Base-by-base conservation (phyloP, 2,888 invertebrate genomes). In the Deilephila porcellus region DNA sequence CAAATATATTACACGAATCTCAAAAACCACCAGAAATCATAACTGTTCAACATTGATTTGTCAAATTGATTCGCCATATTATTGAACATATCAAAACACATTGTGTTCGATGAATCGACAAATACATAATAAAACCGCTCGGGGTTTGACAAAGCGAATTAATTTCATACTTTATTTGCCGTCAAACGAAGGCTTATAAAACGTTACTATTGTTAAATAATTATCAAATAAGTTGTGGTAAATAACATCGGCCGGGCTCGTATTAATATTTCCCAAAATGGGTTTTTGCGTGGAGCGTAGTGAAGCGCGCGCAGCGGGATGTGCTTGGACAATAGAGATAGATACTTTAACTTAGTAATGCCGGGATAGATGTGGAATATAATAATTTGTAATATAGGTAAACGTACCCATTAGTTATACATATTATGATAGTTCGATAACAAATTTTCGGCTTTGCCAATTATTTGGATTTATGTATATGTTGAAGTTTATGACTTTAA, bases 171-270 rank as follows among this genome's bases (percentile, higher is more conserved):
- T 67, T 25, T 67, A 67, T 67, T 67, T 52, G 45, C 52, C 5
- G 67, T 67, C 67, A 67, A 67, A 52, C 67, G 67, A 67, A 52
- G 25, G 52, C 67, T 67, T 52, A 67, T 67, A 67, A 67, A 67
- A 67, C 67, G 45, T 67, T 52, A 52, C 67, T 67, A 67, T 67
- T 67, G 67, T 25, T 45, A 67, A 67, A 67, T 67, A 67, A 67
- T 67, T 67, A 67, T 67, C 67, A 67, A 67, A 67, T 67, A 67
- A 67, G 67, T 67, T 67, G 45, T 45, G 67, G 67, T 52, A 67
- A 52, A 67, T 52, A 67, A 67, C 20, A 25, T 67, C 45, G 25
- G 17, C 67, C 67, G 25, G 25, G 52, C 17, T 67, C 67, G 67
- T 67, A 67, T 67, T 67, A 29, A 67, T 67, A 67, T 67, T 67